Evolutionary conservation across 37 sponge, comb jelly and placozoan genomes (phyloP).

Genomic region (Ephydatia muelleri): DNA sequence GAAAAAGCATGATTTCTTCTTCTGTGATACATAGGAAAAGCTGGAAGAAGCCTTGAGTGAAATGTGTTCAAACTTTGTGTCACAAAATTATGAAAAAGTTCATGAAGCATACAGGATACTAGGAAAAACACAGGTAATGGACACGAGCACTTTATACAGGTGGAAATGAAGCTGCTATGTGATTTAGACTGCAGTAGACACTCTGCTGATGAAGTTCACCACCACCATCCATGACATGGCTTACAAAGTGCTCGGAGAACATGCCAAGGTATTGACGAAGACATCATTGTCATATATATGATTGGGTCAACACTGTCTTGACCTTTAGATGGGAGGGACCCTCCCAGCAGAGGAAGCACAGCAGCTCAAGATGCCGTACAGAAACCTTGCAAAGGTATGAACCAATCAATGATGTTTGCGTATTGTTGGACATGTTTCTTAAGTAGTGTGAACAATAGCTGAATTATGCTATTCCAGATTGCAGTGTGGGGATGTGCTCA

Average conservation of each 20-base stretch:
- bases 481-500: too few species aligned
- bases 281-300: background rate
- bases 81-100: slow-evolving; percentile 52
- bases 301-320: background rate
- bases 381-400: slow-evolving; percentile 50
- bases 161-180: background rate
- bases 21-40: slow-evolving; percentile 23
- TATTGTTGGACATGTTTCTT: too few species aligned
- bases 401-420: background rate
- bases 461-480: too few species aligned
- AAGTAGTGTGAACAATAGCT: too few species aligned
- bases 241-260: slow-evolving; percentile 55
- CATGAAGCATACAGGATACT: slow-evolving; percentile 70
- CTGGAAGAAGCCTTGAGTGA: slow-evolving; percentile 57
- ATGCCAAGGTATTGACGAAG: slow-evolving; percentile 55
- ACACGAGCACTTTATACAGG: background rate
- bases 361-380: slow-evolving; percentile 33
- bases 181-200: slow-evolving; percentile 74
- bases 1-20: too few species aligned
- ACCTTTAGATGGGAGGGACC: slow-evolving; percentile 8
- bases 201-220: slow-evolving; percentile 69
- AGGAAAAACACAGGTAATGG: slow-evolving; percentile 73
- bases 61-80: slow-evolving; percentile 38
- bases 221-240: slow-evolving; percentile 62
- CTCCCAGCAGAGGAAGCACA: slow-evolving; percentile 9